These are phyloP conservation scores for Erinaceus europaeus DNA, from an alignment of 2,113 vertebrate genomes.

Conservation along the genomic window DNA sequence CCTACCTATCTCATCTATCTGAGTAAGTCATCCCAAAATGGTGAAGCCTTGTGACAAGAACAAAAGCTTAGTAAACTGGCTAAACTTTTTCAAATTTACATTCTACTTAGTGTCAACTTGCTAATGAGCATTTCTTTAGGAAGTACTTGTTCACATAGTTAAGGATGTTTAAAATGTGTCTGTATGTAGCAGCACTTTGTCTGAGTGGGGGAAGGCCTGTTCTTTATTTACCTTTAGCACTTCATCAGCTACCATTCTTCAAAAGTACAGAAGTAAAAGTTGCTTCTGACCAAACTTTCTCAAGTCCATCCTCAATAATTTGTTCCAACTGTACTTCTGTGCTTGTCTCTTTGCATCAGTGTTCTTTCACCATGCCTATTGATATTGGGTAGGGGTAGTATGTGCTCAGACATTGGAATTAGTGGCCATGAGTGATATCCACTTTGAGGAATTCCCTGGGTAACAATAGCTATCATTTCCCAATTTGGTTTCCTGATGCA, in stretches of 20 bases:
- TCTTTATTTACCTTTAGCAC: background rate
- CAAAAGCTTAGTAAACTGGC: no score
- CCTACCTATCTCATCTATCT: no score
- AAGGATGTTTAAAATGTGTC: background rate
- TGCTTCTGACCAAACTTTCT: background rate
- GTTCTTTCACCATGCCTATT: background rate
- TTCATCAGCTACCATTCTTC: background rate
- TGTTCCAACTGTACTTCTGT: background rate
- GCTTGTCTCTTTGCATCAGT: background rate
- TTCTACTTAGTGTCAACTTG: background rate
- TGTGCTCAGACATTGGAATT: background rate
- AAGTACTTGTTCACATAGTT: background rate
- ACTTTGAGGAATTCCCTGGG: conserved; percentile 35
- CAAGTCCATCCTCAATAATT: conserved; percentile 1
- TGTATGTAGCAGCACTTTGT: background rate
- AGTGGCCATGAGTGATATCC: background rate
- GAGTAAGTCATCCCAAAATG: no score
- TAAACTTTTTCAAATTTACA: no score
- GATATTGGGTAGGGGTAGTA: no score
- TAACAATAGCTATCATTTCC: conserved; percentile 68
- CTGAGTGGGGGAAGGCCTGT: background rate
- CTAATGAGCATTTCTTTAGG: background rate
- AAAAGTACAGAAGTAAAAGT: background rate
- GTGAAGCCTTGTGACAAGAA: no score
- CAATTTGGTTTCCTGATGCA: conserved; percentile 58